Conservation (phyloP, 2,797 vertebrate genomes). For the Cossypha caffra region DNA sequence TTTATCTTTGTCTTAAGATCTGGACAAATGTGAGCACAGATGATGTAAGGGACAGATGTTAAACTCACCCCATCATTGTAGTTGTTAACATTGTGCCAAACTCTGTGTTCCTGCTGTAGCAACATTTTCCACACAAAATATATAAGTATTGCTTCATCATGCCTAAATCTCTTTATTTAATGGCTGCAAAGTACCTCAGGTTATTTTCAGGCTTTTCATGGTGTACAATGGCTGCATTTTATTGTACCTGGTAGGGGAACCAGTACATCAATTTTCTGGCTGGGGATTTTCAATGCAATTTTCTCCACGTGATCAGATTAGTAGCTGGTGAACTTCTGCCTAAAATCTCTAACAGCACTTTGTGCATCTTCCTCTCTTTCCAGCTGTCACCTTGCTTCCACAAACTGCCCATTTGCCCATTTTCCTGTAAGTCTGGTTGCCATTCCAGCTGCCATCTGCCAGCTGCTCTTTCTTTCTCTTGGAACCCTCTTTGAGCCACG, state of each 20-base stretch:
- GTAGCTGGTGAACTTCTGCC: neutral
- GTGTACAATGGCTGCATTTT: neutral
- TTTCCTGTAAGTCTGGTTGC: neutral
- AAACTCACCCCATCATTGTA: neutral
- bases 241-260: neutral
- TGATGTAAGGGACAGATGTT: neutral
- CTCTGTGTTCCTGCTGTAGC: accelerated
- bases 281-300: neutral
- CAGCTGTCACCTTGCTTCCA: neutral
- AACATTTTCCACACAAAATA: neutral
- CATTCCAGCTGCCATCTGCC: neutral
- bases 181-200: neutral
- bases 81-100: neutral
- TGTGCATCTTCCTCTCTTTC: neutral
- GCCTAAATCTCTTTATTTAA: neutral
- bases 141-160: neutral
- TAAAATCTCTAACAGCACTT: neutral
- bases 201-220: neutral
- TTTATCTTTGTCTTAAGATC: neutral
- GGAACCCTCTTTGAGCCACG: accelerated
- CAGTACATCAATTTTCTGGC: neutral
- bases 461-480: neutral
- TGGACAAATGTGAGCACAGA: neutral
- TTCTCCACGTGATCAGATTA: neutral
- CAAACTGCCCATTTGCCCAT: neutral